These are phyloP conservation scores for Sturmia bella DNA, from an alignment of 2,888 invertebrate species.

Conservation along the genomic window DNA sequence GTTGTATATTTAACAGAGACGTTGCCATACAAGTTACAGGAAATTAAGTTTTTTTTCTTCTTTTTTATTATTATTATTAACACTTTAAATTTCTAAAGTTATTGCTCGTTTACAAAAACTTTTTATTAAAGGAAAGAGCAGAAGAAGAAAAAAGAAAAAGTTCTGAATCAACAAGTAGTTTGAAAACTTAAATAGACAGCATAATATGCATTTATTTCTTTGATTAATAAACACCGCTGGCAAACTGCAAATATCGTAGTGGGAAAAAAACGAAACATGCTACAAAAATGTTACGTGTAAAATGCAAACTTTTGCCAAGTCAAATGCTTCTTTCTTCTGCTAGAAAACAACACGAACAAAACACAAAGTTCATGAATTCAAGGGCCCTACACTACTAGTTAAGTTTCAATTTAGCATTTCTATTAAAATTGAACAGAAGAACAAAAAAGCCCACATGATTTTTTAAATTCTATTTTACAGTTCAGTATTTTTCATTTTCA, in stretches of 20 bases:
- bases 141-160: background rate
- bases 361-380: slow-evolving; percentile 39
- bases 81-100: background rate
- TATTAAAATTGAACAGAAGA: too few species aligned
- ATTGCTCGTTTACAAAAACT: slow-evolving; percentile 6
- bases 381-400: background rate
- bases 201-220: slow-evolving; percentile 12
- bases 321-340: slow-evolving; percentile 10
- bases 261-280: slow-evolving; percentile 11
- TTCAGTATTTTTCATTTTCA: too few species aligned
- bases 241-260: slow-evolving; percentile 6
- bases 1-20: slow-evolving; percentile 21
- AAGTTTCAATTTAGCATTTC: slow-evolving; percentile 9
- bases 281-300: slow-evolving; percentile 60
- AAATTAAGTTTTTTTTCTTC: slow-evolving; percentile 54
- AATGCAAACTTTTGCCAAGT: slow-evolving; percentile 59
- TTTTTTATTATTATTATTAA: slow-evolving; percentile 31
- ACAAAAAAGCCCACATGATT: slow-evolving; percentile 14
- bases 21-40: slow-evolving; percentile 52
- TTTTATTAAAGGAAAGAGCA: slow-evolving; percentile 15
- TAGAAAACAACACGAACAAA: background rate
- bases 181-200: slow-evolving; percentile 2
- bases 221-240: slow-evolving; percentile 13
- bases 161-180: slow-evolving; percentile 40
- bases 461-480: slow-evolving; percentile 1